These are phyloP conservation scores for Nematostella vectensis DNA, from an alignment of 92 coral and sea anemone species.

Conservation along the genomic window DNA sequence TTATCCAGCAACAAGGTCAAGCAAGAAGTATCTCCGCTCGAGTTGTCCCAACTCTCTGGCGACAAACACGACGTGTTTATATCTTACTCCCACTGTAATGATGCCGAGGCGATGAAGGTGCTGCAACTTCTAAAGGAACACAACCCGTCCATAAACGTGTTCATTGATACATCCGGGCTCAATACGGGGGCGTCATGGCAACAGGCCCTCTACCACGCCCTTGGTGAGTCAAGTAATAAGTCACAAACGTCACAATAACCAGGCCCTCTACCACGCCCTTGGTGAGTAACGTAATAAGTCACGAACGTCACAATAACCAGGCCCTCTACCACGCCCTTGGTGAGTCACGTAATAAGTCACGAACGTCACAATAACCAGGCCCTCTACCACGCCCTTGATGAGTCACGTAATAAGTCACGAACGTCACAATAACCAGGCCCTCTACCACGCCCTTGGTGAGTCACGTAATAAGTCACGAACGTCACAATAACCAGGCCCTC, in stretches of 20 bases:
- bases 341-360: constrained; percentile 9
- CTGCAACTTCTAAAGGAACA: constrained; percentile 36
- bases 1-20: constrained; percentile 5
- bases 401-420: background rate
- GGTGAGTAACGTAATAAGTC: constrained; percentile 36
- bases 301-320: constrained; percentile 20
- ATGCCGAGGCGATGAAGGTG: constrained; percentile 42
- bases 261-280: constrained; percentile 69
- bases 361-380: constrained; percentile 29
- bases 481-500: constrained; percentile 50
- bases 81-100: constrained; percentile 77
- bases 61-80: constrained; percentile 72
- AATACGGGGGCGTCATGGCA: constrained; percentile 91
- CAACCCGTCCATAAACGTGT: constrained; percentile 60
- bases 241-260: constrained; percentile 6
- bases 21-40: constrained; percentile 7
- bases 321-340: constrained; percentile 77
- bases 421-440: constrained; percentile 37
- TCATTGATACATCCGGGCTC: constrained; percentile 80
- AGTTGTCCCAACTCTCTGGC: background rate
- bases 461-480: background rate
- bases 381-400: constrained; percentile 80
- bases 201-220: constrained; percentile 69
- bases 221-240: constrained; percentile 43
- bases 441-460: constrained; percentile 79